Conservation (phyloP, 1,140 invertebrate genomes). For the Diachasma alloeum region DNA sequence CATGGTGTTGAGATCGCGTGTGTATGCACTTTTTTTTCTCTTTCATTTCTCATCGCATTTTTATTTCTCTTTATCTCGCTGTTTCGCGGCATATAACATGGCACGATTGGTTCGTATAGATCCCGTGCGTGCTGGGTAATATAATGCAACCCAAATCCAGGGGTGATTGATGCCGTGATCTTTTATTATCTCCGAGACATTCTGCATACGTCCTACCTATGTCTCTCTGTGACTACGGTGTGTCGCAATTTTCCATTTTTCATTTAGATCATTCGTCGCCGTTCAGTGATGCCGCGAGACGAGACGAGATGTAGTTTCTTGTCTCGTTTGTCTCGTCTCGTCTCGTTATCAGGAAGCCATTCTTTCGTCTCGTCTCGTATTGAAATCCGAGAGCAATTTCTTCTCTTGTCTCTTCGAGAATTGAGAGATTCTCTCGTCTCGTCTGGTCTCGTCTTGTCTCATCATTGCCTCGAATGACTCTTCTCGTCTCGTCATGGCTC, state of each 20-base stretch:
- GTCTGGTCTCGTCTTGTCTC: too few relatives aligned
- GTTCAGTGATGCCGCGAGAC: too few relatives aligned
- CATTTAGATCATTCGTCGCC: not conserved
- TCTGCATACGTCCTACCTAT: conserved; percentile 15
- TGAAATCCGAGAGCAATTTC: too few relatives aligned
- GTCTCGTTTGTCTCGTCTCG: too few relatives aligned
- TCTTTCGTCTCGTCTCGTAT: too few relatives aligned
- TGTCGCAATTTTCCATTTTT: not conserved
- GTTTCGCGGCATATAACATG: not conserved
- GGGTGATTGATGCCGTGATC: conserved; percentile 17
- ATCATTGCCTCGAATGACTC: too few relatives aligned
- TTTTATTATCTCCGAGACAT: conserved; percentile 24
- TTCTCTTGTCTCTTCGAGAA: too few relatives aligned
- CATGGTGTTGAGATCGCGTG: conserved; percentile 19
- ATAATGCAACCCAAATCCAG: conserved; percentile 26
- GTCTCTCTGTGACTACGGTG: not conserved
- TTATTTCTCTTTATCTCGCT: conserved; percentile 14
- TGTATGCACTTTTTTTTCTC: not conserved
- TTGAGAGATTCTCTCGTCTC: too few relatives aligned
- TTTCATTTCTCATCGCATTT: conserved; percentile 1
- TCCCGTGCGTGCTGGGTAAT: conserved; percentile 14
- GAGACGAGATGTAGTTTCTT: too few relatives aligned
- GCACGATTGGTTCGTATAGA: conserved; percentile 10
- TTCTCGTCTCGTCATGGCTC: too few relatives aligned
- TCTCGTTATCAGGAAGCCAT: too few relatives aligned